These are phyloP conservation scores for chimpanzee (Pan troglodytes) DNA, from an alignment of 2,113 vertebrate species.

Conservation along the genomic window NHGRI_mPanTro3-v2.1_pri NC_072420.2:39132501-39133000, in stretches of 20 bases:
- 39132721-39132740: background rate
- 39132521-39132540: background rate
- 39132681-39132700: background rate
- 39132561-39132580: background rate
- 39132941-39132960: background rate
- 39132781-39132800: background rate
- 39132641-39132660: background rate
- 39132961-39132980: fast-evolving
- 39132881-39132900: background rate
- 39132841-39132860: background rate
- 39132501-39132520: background rate
- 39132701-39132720: background rate
- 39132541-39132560: background rate
- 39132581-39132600: background rate
- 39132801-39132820: background rate
- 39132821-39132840: fast-evolving
- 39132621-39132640: fast-evolving
- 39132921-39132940: background rate
- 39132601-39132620: background rate
- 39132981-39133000: background rate
- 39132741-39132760: background rate
- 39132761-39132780: background rate
- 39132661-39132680: too few relatives aligned
- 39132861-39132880: background rate
- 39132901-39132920: fast-evolving